phyloP scores from a whole-genome alignment of 2,888 invertebrate genomes.

The Escarpia spicata region DNA sequence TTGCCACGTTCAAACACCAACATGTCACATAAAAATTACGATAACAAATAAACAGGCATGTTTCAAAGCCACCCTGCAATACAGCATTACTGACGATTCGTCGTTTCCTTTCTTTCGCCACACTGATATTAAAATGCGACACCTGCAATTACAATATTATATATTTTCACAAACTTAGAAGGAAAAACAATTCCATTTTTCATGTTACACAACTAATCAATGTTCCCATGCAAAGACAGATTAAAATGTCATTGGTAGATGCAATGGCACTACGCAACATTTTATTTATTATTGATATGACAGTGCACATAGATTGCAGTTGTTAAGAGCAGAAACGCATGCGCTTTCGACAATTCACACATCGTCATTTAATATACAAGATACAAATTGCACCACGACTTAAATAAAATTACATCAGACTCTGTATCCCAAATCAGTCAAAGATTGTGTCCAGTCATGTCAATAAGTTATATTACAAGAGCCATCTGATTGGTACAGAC shows the following conservation, averaged over 20 bases:
- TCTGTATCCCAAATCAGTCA: background rate
- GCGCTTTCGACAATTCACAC: background rate
- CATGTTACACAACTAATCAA: background rate
- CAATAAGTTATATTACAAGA: background rate
- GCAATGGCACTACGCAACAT: too few relatives aligned
- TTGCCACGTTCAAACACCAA: background rate
- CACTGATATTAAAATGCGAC: background rate
- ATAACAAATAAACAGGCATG: background rate
- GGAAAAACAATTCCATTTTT: background rate
- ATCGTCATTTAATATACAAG: background rate
- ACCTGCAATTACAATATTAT: background rate
- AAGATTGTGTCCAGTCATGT: background rate
- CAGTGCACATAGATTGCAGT: too few relatives aligned
- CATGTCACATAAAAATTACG: background rate
- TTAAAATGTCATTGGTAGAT: too few relatives aligned
- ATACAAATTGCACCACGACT: constrained; percentile 13
- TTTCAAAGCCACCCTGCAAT: background rate
- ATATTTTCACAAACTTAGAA: background rate
- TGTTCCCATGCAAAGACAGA: background rate
- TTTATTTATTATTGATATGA: too few relatives aligned
- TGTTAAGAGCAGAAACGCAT: background rate
- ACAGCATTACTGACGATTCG: background rate
- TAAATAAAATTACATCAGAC: background rate
- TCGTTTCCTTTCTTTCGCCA: background rate
- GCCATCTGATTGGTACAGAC: background rate